Percentiles rank a stretch among this genome's conserved stretches.
These are phyloP conservation scores for Magallana gigas DNA, from an alignment of 1,140 invertebrate genomes.

Conservation along the genomic window DNA sequence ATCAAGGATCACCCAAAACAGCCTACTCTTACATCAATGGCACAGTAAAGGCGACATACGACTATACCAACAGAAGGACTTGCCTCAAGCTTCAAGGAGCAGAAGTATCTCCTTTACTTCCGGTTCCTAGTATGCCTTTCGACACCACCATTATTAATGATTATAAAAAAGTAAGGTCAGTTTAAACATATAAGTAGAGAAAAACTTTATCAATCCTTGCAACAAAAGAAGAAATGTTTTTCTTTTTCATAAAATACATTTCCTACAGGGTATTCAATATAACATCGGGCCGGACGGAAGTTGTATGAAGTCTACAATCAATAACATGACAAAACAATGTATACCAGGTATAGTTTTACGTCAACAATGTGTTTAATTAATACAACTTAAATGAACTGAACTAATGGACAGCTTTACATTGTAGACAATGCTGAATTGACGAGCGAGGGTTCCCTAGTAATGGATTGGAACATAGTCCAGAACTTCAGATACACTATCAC, in stretches of 20 bases:
- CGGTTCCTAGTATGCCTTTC: neutral
- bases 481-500: neutral
- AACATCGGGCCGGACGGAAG: neutral
- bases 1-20: neutral
- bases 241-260: no score
- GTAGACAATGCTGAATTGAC: neutral
- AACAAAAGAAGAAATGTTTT: no score
- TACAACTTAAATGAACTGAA: no score
- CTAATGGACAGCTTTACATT: neutral
- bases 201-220: no score
- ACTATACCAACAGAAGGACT: neutral
- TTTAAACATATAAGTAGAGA: no score
- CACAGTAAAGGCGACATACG: neutral
- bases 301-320: neutral
- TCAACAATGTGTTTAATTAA: no score
- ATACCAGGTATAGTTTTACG: neutral
- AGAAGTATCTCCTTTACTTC: neutral
- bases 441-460: neutral
- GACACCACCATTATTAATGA: conserved; percentile 18
- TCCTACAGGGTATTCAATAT: conserved; percentile 17
- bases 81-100: neutral
- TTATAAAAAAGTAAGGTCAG: conserved; percentile 1
- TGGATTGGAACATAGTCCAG: neutral
- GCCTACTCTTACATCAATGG: conserved; percentile 1
- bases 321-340: conserved; percentile 20